Base-by-base conservation (phyloP, 2,797 vertebrate genomes). In the Alosa sapidissima region DNA sequence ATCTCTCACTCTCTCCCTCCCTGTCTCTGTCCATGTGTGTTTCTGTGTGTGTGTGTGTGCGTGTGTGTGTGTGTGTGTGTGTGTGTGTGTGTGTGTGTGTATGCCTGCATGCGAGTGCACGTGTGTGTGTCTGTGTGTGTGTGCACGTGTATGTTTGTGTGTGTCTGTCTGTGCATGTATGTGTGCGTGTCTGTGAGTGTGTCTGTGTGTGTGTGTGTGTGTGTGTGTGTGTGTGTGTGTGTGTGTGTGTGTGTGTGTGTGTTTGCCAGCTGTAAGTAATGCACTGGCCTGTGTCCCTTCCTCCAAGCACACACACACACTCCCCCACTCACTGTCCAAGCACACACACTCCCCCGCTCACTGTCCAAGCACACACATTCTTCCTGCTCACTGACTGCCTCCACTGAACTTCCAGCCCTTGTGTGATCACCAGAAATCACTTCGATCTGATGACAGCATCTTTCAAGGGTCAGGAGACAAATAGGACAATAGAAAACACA, bases 401-500 rank as follows among this genome's bases (percentile, higher is more conserved):
- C 62, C 24, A 28, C 24, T 9, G n/a, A 2, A 24, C 62, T 33
- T 24, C 2, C 62, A 33, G 28, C 24, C 13, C 62, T 14, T 14
- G 9, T 62, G 6, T 24, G 62, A 65, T 65, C 24, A 24, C 62
- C 62, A 33, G 65, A 72, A 47, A 78, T 78, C 14, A 8, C 41
- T 78, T 78, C 1, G 72, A 78, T 78, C 36, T 3, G 5, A n/a
- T 78, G 72, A 10, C 72, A 4, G 19, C 45, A 48, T 58, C 33
- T 8, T 41, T 58, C 36, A 55, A 24, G 85, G 85, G 51, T 28
- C 65, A 47, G 13, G n/a, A 36, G 36, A 49, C 55, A 47, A 86
- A 81, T 48, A 6, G 51, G 78, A 45, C 85, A 62, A 75, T 49
- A 65, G 48, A 48, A 83, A 86, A 86, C 14, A 60, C 58, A 24